These are phyloP conservation scores for Drosophila mulleri DNA, from an alignment of 2,888 invertebrate genomes.

Conservation along the genomic window DNA sequence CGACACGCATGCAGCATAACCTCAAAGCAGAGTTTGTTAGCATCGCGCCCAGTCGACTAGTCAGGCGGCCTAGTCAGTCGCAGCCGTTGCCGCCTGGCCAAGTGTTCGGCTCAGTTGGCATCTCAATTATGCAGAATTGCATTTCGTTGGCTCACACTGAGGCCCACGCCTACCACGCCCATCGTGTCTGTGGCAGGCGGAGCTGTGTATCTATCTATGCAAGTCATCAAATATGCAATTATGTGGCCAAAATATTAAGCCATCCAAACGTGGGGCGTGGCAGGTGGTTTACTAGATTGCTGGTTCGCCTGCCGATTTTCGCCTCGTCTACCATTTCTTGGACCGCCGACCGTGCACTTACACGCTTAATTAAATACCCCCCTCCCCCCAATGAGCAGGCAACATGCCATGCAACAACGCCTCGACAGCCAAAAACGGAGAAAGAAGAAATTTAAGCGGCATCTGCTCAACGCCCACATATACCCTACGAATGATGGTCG, in stretches of 20 bases:
- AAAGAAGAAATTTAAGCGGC: background rate
- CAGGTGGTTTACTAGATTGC: conserved; percentile 30
- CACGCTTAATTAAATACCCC: conserved; percentile 74
- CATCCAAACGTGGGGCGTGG: background rate
- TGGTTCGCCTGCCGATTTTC: conserved; percentile 14
- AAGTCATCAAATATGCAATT: conserved; percentile 58
- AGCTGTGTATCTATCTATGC: conserved; percentile 26
- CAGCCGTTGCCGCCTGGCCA: conserved; percentile 20
- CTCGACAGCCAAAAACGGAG: conserved; percentile 6
- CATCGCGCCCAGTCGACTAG: background rate
- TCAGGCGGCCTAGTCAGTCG: background rate
- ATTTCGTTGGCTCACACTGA: conserved; percentile 34
- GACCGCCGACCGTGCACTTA: conserved; percentile 61
- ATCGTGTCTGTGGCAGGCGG: background rate
- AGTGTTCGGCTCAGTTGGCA: conserved; percentile 41
- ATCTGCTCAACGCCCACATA: background rate
- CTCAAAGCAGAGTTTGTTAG: conserved; percentile 11
- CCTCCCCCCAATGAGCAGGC: conserved; percentile 60
- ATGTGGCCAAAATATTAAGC: conserved; percentile 43
- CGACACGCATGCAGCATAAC: conserved; percentile 23
- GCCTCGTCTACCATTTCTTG: background rate
- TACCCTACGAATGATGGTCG: background rate
- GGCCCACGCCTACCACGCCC: background rate
- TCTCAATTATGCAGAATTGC: conserved; percentile 54
- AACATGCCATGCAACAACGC: conserved; percentile 64